These are phyloP conservation scores for Drosophila sordidula DNA, from an alignment of 2,888 invertebrate genomes.

Conservation along the genomic window DNA sequence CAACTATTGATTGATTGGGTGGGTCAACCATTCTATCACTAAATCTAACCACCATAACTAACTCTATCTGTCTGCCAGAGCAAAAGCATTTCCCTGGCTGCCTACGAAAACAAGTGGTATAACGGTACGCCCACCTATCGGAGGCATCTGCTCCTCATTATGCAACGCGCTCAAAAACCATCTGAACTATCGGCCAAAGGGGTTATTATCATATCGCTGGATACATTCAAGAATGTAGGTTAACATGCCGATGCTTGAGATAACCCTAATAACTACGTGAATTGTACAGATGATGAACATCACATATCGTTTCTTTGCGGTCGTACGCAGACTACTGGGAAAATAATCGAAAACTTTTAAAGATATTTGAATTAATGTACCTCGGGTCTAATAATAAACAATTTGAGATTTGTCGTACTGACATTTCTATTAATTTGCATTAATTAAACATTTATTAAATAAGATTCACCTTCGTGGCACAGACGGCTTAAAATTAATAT, in stretches of 20 bases:
- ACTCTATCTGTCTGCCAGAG: slow-evolving; percentile 27
- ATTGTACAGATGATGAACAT: slow-evolving; percentile 48
- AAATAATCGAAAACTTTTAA: slow-evolving; percentile 10
- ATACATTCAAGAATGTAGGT: slow-evolving; percentile 48
- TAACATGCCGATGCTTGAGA: accelerated
- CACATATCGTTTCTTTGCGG: slow-evolving; percentile 45
- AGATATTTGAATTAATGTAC: too few species aligned
- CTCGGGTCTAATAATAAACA: not conserved
- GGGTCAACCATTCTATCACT: not conserved
- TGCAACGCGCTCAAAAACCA: slow-evolving; percentile 44
- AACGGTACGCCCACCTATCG: slow-evolving; percentile 42
- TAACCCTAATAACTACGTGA: not conserved
- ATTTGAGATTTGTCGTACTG: not conserved
- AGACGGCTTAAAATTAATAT: slow-evolving; percentile 1
- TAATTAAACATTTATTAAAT: slow-evolving; percentile 1
- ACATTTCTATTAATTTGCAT: slow-evolving; percentile 16
- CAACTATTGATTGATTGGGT: slow-evolving; percentile 50
- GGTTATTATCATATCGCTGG: slow-evolving; percentile 44
- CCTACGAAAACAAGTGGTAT: slow-evolving; percentile 55
- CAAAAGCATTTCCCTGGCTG: slow-evolving; percentile 33
- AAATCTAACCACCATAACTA: not conserved
- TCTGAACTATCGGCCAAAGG: slow-evolving; percentile 47
- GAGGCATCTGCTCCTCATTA: slow-evolving; percentile 44
- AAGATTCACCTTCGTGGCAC: not conserved
- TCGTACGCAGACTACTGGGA: slow-evolving; percentile 27